Evolutionary conservation across 2,113 vertebrate species (phyloP), one percentile per base, ranked within the genome.

Genomic region (Sigmodon hispidus): DNA sequence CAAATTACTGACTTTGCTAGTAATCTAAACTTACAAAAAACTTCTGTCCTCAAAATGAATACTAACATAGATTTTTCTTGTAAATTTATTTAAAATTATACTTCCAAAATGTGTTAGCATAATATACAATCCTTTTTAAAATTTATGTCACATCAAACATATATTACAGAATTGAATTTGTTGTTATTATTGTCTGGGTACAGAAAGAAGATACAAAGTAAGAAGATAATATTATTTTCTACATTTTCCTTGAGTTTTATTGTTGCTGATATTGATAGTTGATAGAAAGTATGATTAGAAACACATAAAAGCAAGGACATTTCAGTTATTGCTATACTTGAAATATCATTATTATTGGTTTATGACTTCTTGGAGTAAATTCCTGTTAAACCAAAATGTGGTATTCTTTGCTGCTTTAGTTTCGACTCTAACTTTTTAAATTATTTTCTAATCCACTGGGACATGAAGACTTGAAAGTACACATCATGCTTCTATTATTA

Each of bases 121-220:
- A 83, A 15, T 63, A 69, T 29, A 84, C 19, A 93, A 29, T 75
- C 1, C 8, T 26, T 87, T 75, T 76, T 16, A 69, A 73, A 81
- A 72, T 90, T 92, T 75, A 85, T 76, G 7, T 17, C 45, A 2
- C 80, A 61, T 52, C 6, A 84, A 75, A 69, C 21, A 73, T 65
- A 7, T 3, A 29, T 94, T 95, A 92, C 17, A 88, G 65, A 90
- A 94, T 36, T 83, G 4, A 91, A 65, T 9, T 43, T 90, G 15
- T 43, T 90, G 21, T 52, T 81, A 12, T 88, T 84, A 1, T 57
- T 85, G 13, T 80, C 72, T 88, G 77, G 26, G 10, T 95, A 63
- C 73, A 90, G 13, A 26, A 57, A 24, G 3, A 75, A 76, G 9
- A 93, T 5, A 72, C 88, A 92, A 91, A 36, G 61, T 31, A 76